These are phyloP conservation scores for Drosophila birchii DNA, from an alignment of 2,888 invertebrate species.

Conservation along the genomic window DNA sequence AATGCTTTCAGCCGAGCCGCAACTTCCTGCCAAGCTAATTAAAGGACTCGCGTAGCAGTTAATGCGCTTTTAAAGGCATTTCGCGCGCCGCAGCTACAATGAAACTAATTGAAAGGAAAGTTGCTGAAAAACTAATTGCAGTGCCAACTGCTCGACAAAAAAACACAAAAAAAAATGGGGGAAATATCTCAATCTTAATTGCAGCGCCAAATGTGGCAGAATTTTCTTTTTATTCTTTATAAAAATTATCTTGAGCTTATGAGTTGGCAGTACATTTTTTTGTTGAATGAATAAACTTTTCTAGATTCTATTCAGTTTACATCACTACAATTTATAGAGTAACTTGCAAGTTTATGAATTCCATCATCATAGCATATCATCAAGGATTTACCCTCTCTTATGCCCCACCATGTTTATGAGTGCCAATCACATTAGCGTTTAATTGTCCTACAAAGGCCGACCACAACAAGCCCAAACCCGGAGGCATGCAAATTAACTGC, in stretches of 20 bases:
- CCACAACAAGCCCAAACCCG: slow-evolving; percentile 31
- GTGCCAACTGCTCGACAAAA: slow-evolving; percentile 22
- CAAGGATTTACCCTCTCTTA: neutral
- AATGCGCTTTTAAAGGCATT: slow-evolving; percentile 47
- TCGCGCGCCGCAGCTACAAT: slow-evolving; percentile 40
- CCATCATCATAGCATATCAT: neutral
- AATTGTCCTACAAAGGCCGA: slow-evolving; percentile 53
- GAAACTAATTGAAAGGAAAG: slow-evolving; percentile 66
- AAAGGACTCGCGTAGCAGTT: slow-evolving; percentile 63
- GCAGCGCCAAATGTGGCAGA: slow-evolving; percentile 32
- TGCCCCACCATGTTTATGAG: neutral
- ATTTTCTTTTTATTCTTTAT: slow-evolving; percentile 1
- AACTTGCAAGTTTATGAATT: no score
- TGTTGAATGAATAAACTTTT: no score
- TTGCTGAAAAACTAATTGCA: slow-evolving; percentile 53
- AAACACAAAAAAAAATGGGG: neutral
- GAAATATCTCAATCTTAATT: slow-evolving; percentile 47
- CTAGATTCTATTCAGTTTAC: no score
- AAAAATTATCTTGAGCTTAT: slow-evolving; percentile 17
- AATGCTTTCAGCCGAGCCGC: slow-evolving; percentile 39
- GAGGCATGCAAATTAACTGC: slow-evolving; percentile 57
- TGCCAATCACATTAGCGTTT: slow-evolving; percentile 48
- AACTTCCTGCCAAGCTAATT: slow-evolving; percentile 69
- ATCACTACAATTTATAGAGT: no score
- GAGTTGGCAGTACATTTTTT: neutral